Base-by-base conservation (phyloP, 2,797 vertebrate genomes). In the Discoglossus pictus region DNA sequence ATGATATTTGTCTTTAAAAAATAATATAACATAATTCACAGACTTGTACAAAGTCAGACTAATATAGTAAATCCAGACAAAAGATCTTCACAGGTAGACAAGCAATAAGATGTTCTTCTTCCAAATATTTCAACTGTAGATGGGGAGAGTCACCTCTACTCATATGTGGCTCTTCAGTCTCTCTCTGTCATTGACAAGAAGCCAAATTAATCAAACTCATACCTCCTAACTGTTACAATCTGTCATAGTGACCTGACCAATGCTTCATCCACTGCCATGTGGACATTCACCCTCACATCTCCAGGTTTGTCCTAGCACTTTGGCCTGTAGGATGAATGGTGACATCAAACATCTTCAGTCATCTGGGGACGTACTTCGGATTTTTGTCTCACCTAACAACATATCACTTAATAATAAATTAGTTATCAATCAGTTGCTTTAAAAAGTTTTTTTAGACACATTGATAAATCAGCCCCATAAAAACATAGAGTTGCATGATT, bases 201-300 rank as follows among this genome's bases (percentile, higher is more conserved):
- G 82, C 81, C 84, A 75, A 92, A 95, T 97, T 94, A 95, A 96
- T 98, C 94, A 95, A 89, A 90, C 87, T 96, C 94, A 95, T 83
- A 81, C 88, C 82, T 86, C 83, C 88, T 92, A 93, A 96, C 91
- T 69, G 86, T 92, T 92, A 93, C 92, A 91, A 93, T 97, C 93
- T 66, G 86, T 97, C 94, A 94, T 90, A 76, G 80, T 80, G 74
- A 86, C 86, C 83, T 80, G 82, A 73, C 69, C 72, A 88, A 89
- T 82, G 87, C 88, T 91, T 92, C 92, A 90, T 94, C 90, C 88
- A 85, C 73, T 48, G 74, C 85, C 92, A 94, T 89, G 86, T 86
- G 83, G 78, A 91, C 89, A 86, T 88, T 90, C 87, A 87, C 91
- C 85, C 86, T 77, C 79, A 89, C 85, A 88, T 89, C 88, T 79